Conservation (phyloP, 2,888 invertebrate genomes). For the Diarsia mendica region DNA sequence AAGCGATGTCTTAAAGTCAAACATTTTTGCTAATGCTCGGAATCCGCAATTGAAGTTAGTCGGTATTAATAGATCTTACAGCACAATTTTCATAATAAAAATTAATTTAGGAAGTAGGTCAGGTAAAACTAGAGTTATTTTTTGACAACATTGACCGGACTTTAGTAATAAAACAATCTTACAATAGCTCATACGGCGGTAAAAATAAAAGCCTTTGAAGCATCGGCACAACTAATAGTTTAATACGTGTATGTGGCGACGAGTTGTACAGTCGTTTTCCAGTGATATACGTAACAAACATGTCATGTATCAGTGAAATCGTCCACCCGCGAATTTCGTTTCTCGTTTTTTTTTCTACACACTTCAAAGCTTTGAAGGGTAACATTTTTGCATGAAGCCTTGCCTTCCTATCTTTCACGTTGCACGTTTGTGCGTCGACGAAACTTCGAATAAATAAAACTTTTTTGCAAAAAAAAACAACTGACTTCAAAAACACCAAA, state of each 20-base stretch:
- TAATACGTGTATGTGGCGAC: background rate
- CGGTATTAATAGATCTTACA: slow-evolving; percentile 14
- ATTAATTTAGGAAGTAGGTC: background rate
- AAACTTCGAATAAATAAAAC: too few species aligned
- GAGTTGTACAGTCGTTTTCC: background rate
- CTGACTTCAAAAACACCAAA: too few species aligned
- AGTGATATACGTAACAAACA: background rate
- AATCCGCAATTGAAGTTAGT: background rate
- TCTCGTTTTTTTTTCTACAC: too few species aligned
- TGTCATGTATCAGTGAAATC: background rate
- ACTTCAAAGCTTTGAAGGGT: too few species aligned
- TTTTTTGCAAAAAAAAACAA: too few species aligned
- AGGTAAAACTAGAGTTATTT: background rate
- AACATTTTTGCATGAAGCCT: too few species aligned
- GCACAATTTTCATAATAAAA: background rate
- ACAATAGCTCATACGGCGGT: too few species aligned
- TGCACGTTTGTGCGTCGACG: too few species aligned
- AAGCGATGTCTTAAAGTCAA: background rate
- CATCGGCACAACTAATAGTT: background rate
- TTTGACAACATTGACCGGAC: background rate
- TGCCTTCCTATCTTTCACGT: too few species aligned
- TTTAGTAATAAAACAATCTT: background rate
- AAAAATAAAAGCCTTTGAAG: background rate
- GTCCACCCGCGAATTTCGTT: background rate
- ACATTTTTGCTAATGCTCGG: background rate